Percentiles rank a stretch among this genome's conserved stretches.
Conservation (phyloP, 2,797 vertebrate species). For the Echeneis naucrates region DNA sequence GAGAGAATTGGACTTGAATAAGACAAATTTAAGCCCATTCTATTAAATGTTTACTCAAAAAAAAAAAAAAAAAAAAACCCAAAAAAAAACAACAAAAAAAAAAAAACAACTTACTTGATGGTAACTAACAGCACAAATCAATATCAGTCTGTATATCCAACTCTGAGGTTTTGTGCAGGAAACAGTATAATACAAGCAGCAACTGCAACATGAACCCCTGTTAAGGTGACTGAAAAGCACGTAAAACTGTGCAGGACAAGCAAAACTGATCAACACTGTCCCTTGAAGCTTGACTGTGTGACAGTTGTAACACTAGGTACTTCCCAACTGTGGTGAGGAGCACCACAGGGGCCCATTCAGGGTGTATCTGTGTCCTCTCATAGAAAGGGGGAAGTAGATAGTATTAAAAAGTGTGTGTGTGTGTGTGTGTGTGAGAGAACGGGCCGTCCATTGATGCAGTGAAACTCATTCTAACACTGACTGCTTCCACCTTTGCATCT, state of each 20-base stretch:
- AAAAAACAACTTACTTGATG: too few relatives aligned
- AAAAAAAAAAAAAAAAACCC: too few relatives aligned
- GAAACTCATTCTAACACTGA: constrained; percentile 58
- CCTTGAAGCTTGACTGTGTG: constrained; percentile 63
- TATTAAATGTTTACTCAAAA: background rate
- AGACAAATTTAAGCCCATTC: background rate
- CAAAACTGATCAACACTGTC: constrained; percentile 37
- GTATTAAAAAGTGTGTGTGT: constrained; percentile 42
- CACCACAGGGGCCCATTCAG: constrained; percentile 69
- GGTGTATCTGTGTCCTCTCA: constrained; percentile 62
- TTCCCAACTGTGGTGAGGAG: constrained; percentile 69
- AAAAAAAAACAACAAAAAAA: too few relatives aligned
- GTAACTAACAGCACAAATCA: too few relatives aligned
- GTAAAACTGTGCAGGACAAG: background rate
- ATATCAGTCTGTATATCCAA: too few relatives aligned
- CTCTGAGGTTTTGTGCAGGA: too few relatives aligned
- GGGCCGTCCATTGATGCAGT: constrained; percentile 25
- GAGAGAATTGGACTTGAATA: background rate
- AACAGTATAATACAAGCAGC: background rate
- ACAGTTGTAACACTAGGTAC: constrained; percentile 80
- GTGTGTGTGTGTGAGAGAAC: constrained; percentile 8
- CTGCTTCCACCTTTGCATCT: constrained; percentile 62
- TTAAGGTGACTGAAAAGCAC: constrained; percentile 10
- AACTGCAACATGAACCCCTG: background rate
- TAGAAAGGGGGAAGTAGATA: constrained; percentile 74